phyloP scores from a whole-genome alignment of 2,888 invertebrate species.

The Erynnis tages region DNA sequence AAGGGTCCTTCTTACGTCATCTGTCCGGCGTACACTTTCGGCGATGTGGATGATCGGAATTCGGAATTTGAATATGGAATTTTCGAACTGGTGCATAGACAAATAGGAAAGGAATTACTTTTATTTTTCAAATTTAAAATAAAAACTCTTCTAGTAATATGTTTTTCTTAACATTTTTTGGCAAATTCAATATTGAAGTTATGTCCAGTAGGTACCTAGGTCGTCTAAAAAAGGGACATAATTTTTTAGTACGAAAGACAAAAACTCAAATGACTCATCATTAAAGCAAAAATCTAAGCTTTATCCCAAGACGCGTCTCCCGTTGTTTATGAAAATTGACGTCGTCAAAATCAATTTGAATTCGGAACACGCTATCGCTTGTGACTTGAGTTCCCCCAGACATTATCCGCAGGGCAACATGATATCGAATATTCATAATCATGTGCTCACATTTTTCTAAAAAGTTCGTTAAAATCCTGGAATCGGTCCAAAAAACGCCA shows the following conservation, averaged over 20 bases:
- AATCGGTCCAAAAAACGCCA: constrained; percentile 24
- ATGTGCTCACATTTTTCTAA: constrained; percentile 23
- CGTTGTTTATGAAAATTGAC: neutral
- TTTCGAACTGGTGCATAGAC: neutral
- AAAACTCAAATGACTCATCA: neutral
- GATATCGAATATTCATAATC: constrained; percentile 68
- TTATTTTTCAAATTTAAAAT: too few relatives aligned
- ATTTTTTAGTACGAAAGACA: too few relatives aligned
- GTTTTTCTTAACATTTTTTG: neutral
- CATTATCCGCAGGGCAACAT: constrained; percentile 57
- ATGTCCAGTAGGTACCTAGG: neutral
- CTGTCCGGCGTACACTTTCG: constrained; percentile 19
- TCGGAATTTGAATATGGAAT: constrained; percentile 3
- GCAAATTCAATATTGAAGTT: neutral
- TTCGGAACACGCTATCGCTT: constrained; percentile 29
- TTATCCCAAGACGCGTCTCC: neutral
- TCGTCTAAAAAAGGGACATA: neutral
- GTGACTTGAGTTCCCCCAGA: constrained; percentile 31
- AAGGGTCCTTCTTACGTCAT: constrained; percentile 57
- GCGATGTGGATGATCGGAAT: constrained; percentile 16
- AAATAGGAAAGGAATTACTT: too few relatives aligned
- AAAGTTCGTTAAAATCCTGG: constrained; percentile 28
- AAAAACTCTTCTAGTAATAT: too few relatives aligned
- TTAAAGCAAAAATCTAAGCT: neutral
- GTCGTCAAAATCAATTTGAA: neutral